These are phyloP conservation scores for Lanius collurio DNA, from an alignment of 2,113 vertebrate genomes.

Conservation along the genomic window DNA sequence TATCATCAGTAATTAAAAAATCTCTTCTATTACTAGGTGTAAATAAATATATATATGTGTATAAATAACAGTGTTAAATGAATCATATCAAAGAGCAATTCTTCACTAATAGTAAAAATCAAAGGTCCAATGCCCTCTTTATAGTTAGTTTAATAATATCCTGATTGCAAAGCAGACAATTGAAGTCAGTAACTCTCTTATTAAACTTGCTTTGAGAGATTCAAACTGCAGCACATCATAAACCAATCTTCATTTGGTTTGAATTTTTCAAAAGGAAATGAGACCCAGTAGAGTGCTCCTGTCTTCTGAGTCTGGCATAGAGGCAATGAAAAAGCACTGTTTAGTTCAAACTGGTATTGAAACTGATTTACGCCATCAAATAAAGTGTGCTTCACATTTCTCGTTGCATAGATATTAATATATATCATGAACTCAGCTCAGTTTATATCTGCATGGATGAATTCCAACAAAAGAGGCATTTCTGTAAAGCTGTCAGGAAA, in stretches of 20 bases:
- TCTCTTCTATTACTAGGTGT: neutral
- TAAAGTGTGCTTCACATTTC: neutral
- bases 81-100: neutral
- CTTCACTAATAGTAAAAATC: neutral
- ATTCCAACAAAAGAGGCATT: neutral
- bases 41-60: neutral
- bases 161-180: neutral
- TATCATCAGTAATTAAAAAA: neutral
- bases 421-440: neutral
- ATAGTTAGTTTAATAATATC: neutral
- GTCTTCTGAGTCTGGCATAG: neutral
- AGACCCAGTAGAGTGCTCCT: neutral
- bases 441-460: neutral
- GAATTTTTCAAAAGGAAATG: conserved; percentile 32
- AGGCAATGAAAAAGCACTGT: neutral
- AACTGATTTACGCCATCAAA: conserved; percentile 9
- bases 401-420: neutral
- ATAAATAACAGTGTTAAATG: neutral
- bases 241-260: neutral
- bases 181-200: neutral
- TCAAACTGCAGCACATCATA: conserved; percentile 6
- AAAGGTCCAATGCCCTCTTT: neutral
- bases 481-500: conserved; percentile 18
- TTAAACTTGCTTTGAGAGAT: neutral
- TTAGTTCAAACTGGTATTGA: neutral